These are phyloP conservation scores for Tupaia chinensis DNA, from an alignment of 2,113 vertebrate species.

Conservation along the genomic window DNA sequence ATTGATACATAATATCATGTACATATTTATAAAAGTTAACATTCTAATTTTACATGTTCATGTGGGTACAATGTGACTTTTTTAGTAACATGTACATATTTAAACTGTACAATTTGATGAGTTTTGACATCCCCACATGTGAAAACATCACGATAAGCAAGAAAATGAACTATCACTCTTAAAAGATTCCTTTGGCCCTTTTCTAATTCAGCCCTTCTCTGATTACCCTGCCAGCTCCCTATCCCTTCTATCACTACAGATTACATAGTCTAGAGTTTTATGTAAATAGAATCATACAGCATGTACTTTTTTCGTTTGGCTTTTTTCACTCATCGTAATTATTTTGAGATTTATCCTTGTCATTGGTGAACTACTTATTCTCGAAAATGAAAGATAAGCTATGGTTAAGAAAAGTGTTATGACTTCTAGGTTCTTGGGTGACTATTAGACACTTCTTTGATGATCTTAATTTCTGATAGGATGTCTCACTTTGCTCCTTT, in stretches of 20 bases:
- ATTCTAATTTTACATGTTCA: too few relatives aligned
- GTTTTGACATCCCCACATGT: not conserved
- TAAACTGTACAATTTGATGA: not conserved
- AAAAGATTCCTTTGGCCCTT: not conserved
- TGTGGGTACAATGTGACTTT: too few relatives aligned
- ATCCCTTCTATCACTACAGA: not conserved
- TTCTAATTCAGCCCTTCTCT: not conserved
- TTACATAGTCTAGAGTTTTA: slow-evolving; percentile 11
- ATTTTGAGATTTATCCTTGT: not conserved
- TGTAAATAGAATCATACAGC: not conserved
- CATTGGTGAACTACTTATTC: not conserved
- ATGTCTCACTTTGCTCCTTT: not conserved
- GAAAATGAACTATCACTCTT: not conserved
- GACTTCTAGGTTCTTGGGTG: not conserved
- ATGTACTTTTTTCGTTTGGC: not conserved
- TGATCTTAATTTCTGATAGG: not conserved
- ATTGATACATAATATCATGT: not conserved
- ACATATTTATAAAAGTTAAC: not conserved
- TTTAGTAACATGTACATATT: not conserved
- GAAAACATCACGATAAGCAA: not conserved
- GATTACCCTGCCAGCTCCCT: accelerated
- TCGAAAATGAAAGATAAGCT: slow-evolving; percentile 45
- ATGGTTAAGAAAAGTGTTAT: slow-evolving; percentile 5
- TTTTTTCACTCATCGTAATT: not conserved
- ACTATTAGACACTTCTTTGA: not conserved